These are phyloP conservation scores for Netta rufina DNA, from an alignment of 2,797 vertebrate species.

Conservation along the genomic window DNA sequence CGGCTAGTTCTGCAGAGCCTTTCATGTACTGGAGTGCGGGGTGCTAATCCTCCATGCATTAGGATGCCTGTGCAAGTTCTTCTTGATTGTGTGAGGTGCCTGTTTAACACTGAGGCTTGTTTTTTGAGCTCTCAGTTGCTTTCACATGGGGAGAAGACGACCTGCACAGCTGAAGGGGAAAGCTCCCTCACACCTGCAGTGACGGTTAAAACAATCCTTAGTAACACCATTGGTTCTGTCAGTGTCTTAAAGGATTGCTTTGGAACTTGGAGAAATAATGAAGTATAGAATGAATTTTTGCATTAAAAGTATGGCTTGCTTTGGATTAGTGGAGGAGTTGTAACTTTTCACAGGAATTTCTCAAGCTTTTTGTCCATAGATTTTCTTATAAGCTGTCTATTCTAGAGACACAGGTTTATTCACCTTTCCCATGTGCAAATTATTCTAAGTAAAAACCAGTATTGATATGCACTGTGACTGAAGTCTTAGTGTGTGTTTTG, in stretches of 20 bases:
- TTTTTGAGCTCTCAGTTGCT: constrained; percentile 3
- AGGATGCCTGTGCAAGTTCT: neutral
- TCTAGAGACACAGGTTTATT: neutral
- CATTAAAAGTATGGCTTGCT: neutral
- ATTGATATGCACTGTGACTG: neutral
- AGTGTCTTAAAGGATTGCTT: neutral
- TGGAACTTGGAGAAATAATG: neutral
- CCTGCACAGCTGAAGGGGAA: neutral
- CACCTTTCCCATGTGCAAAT: neutral
- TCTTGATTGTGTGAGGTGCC: neutral
- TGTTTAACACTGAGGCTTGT: neutral
- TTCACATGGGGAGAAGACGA: neutral
- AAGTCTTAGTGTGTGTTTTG: neutral
- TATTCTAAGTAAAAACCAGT: neutral
- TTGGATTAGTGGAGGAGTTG: neutral
- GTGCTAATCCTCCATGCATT: neutral
- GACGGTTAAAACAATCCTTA: neutral
- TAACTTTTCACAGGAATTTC: neutral
- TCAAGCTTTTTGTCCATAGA: neutral
- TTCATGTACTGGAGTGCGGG: neutral
- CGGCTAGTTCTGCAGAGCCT: constrained; percentile 1
- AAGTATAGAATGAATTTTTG: neutral
- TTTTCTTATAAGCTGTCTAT: neutral
- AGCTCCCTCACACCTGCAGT: neutral
- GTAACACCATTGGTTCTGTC: neutral